Evolutionary conservation across 2,797 vertebrate genomes (phyloP).

Genomic region (Aphelocoma californica): DNA sequence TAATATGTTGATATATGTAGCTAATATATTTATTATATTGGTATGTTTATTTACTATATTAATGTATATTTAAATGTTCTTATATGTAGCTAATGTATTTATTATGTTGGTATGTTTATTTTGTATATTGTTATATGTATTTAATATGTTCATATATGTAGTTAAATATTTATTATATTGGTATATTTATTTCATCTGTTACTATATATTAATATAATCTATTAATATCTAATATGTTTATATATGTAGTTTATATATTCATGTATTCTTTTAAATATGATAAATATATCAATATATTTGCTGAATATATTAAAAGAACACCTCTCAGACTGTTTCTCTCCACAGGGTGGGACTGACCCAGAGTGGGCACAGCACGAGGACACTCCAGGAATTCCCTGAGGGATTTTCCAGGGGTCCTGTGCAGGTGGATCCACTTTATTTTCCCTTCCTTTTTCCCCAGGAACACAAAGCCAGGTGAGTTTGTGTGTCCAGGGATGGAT

Average conservation of each 20-base stretch:
- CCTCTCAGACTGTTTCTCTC: not conserved
- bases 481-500: not conserved
- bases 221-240: not conserved
- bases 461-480: not conserved
- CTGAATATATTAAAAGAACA: not conserved
- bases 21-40: too few relatives aligned
- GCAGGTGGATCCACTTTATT: not conserved
- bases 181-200: too few relatives aligned
- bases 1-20: too few relatives aligned
- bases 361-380: not conserved
- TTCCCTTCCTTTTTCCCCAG: not conserved
- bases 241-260: not conserved
- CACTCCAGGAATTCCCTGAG: not conserved
- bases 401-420: not conserved
- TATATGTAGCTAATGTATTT: too few relatives aligned
- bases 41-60: too few relatives aligned
- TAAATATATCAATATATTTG: not conserved
- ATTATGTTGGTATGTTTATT: too few relatives aligned
- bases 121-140: too few relatives aligned
- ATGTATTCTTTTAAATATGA: not conserved
- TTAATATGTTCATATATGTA: not conserved
- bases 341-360: not conserved
- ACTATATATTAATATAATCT: too few relatives aligned
- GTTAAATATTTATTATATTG: not conserved
- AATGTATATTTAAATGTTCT: too few relatives aligned